These are phyloP conservation scores for Podilymbus podiceps DNA, from an alignment of 2,113 vertebrate genomes.

Conservation along the genomic window DNA sequence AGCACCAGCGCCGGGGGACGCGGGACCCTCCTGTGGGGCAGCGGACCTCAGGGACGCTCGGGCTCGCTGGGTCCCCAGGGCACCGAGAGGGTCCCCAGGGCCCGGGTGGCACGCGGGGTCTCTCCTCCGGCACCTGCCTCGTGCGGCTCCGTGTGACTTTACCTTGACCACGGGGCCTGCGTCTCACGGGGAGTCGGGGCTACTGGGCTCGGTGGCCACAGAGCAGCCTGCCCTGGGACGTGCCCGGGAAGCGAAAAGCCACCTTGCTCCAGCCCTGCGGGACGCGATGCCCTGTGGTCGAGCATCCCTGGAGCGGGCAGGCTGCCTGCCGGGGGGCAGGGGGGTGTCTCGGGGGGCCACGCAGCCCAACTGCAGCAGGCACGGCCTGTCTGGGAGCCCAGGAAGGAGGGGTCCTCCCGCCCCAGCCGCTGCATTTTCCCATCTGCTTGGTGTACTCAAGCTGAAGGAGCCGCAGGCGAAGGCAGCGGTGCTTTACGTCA, in stretches of 20 bases:
- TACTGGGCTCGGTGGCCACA: neutral
- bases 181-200: no score
- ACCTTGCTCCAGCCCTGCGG: neutral
- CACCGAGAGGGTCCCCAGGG: neutral
- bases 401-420: no score
- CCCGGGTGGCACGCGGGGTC: fast-evolving
- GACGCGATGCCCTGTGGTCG: neutral
- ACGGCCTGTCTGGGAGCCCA: neutral
- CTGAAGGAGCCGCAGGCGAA: neutral
- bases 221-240: neutral
- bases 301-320: neutral
- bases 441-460: neutral
- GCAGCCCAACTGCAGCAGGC: neutral
- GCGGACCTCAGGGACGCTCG: neutral
- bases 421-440: no score
- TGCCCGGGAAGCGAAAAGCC: neutral
- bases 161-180: no score
- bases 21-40: neutral
- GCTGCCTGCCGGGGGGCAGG: no score
- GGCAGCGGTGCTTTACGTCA: neutral
- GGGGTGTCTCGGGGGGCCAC: no score
- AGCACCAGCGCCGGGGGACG: fast-evolving
- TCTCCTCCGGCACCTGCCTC: neutral
- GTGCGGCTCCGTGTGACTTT: neutral
- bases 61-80: neutral